phyloP scores from a whole-genome alignment of 2,113 vertebrate genomes.

The Rhynchopsitta pachyrhyncha region DNA sequence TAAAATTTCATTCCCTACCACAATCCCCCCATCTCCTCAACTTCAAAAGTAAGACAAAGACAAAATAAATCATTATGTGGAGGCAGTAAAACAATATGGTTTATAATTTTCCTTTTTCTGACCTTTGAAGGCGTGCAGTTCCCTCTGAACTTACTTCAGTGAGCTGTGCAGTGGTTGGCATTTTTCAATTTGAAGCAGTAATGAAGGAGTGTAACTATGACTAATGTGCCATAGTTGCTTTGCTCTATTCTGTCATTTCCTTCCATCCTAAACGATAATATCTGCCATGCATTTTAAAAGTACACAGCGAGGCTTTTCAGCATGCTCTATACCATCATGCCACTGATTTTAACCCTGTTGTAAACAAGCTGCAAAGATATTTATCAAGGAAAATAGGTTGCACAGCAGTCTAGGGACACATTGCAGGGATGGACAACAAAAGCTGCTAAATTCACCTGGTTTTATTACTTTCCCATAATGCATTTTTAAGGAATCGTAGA shows the following conservation, averaged over 20 bases:
- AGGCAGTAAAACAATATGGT: conserved; percentile 58
- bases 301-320: background rate
- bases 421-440: background rate
- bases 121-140: conserved; percentile 55
- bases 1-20: conserved; percentile 49
- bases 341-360: background rate
- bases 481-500: background rate
- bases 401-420: background rate
- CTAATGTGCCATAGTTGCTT: conserved; percentile 9
- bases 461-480: background rate
- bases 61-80: conserved; percentile 56
- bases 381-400: background rate
- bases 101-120: conserved; percentile 64
- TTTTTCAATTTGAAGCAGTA: conserved; percentile 71
- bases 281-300: background rate
- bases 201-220: conserved; percentile 62
- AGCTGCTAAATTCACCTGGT: background rate
- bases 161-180: conserved; percentile 42
- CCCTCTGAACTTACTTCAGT: conserved; percentile 54
- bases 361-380: background rate
- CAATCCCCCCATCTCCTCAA: conserved; percentile 39
- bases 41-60: conserved; percentile 46
- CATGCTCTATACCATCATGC: accelerated
- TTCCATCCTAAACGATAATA: background rate
- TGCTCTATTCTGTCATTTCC: conserved; percentile 28